These are phyloP conservation scores for Vulpes ferrilata DNA, from an alignment of 2,113 vertebrate species.

Conservation along the genomic window DNA sequence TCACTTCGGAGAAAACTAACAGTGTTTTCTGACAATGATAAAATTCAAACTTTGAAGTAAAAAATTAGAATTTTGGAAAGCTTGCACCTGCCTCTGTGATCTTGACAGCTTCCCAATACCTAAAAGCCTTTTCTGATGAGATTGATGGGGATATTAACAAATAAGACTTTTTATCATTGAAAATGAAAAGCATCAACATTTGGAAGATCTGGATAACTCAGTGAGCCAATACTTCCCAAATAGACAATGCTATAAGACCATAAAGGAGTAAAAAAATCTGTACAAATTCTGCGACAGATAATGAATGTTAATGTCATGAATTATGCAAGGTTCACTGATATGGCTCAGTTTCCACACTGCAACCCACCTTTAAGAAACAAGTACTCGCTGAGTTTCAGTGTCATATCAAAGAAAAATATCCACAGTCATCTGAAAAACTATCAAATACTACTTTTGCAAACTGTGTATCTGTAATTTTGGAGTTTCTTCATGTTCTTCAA, in stretches of 20 bases:
- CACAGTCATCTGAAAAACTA: neutral
- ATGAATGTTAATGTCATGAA: neutral
- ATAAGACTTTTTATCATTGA: neutral
- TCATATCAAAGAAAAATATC: neutral
- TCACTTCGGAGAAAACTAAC: neutral
- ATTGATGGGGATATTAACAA: conserved; percentile 1
- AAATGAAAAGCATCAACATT: conserved; percentile 14
- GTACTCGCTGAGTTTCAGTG: neutral
- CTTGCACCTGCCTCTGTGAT: neutral
- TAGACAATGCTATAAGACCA: conserved; percentile 1
- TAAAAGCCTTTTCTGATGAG: neutral
- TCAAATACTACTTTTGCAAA: neutral
- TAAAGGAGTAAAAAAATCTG: neutral
- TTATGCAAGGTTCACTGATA: neutral
- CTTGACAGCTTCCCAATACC: neutral
- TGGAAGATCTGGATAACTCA: neutral
- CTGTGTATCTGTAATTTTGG: neutral
- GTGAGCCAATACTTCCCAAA: neutral
- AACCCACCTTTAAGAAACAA: conserved; percentile 46
- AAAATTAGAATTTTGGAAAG: conserved; percentile 37
- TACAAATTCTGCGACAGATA: neutral
- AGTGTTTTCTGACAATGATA: conserved; percentile 31
- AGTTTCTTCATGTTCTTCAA: neutral
- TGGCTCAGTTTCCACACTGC: neutral
- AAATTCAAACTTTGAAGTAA: conserved; percentile 5